Conservation (phyloP, 2,797 vertebrate genomes). For the Aplochiton taeniatus region DNA sequence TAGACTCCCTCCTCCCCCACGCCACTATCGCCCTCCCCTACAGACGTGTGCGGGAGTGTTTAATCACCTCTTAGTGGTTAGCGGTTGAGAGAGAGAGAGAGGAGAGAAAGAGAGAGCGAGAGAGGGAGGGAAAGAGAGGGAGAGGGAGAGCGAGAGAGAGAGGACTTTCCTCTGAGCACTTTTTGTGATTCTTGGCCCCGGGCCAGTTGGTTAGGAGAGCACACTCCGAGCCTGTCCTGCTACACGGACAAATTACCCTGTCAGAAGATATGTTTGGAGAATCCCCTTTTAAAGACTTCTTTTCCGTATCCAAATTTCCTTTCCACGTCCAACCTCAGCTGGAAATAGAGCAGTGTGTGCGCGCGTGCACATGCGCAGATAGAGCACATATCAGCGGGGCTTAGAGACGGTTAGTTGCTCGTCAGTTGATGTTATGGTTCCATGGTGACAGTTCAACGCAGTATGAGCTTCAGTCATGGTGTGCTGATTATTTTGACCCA, state of each 20-base stretch:
- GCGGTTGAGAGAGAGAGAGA: too few species aligned
- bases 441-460: slow-evolving; percentile 10
- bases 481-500: too few species aligned
- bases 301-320: too few species aligned
- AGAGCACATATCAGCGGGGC: not conserved
- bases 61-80: not conserved
- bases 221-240: not conserved
- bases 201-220: not conserved
- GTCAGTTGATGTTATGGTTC: too few species aligned
- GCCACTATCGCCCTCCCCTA: not conserved
- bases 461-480: too few species aligned
- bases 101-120: too few species aligned
- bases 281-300: too few species aligned
- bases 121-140: too few species aligned
- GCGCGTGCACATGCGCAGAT: not conserved
- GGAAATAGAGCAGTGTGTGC: not conserved
- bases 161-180: not conserved
- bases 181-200: not conserved
- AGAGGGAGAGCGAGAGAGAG: too few species aligned
- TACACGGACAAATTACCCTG: not conserved
- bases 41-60: not conserved
- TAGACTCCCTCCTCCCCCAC: too few species aligned
- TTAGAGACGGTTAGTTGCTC: not conserved
- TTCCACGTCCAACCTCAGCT: too few species aligned
- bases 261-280: not conserved